A percentile compares a stretch with the other conserved stretches of the same genome.
Conservation (phyloP, 2,797 vertebrate species). For the Benthosema pterotum region DNA sequence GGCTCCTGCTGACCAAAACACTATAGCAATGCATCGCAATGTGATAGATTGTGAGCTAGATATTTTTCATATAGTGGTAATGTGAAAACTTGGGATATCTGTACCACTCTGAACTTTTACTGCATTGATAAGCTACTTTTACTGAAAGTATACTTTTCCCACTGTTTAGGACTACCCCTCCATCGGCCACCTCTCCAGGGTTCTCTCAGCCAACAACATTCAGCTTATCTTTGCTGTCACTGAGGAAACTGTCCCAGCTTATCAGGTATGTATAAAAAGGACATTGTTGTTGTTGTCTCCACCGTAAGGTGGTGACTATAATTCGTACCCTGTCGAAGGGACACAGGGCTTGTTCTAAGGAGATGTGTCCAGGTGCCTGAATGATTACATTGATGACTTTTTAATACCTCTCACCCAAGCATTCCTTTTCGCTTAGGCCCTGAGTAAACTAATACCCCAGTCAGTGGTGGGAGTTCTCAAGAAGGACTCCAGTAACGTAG, state of each 20-base stretch:
- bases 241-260: slow-evolving; percentile 64
- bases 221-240: slow-evolving; percentile 87
- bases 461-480: slow-evolving; percentile 80
- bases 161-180: slow-evolving; percentile 82
- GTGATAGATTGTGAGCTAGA: too few relatives aligned
- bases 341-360: too few relatives aligned
- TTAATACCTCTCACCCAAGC: slow-evolving; percentile 9
- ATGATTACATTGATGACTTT: background rate
- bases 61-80: too few relatives aligned
- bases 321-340: too few relatives aligned
- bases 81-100: too few relatives aligned
- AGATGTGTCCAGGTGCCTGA: background rate
- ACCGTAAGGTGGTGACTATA: too few relatives aligned
- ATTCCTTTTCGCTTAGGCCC: slow-evolving; percentile 60
- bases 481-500: slow-evolving; percentile 83
- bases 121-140: too few relatives aligned
- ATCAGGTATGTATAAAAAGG: slow-evolving; percentile 66
- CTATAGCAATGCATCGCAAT: too few relatives aligned
- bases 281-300: too few relatives aligned
- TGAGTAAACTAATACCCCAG: slow-evolving; percentile 83
- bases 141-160: background rate
- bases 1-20: too few relatives aligned
- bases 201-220: slow-evolving; percentile 80
- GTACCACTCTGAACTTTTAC: too few relatives aligned
- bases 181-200: slow-evolving; percentile 79